phyloP scores from a whole-genome alignment of 2,888 invertebrate genomes.

The Napeogenes inachia region DNA sequence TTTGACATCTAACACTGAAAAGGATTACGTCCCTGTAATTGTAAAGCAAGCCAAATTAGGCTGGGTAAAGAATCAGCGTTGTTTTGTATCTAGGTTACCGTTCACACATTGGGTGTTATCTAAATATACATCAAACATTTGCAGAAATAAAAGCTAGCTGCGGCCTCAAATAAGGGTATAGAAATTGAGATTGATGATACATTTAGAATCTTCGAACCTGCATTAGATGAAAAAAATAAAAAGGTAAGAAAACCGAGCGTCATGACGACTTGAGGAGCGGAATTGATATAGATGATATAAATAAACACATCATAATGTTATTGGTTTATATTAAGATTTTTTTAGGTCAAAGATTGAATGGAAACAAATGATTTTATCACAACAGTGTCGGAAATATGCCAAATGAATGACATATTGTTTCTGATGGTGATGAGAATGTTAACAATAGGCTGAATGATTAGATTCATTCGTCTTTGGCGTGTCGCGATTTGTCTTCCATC shows the following conservation, averaged over 20 bases:
- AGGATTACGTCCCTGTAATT: constrained; percentile 55
- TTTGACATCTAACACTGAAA: constrained; percentile 60
- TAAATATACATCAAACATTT: not conserved
- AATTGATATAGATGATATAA: constrained; percentile 17
- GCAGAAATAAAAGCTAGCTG: constrained; percentile 7
- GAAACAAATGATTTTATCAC: not conserved
- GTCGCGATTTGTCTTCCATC: constrained; percentile 22
- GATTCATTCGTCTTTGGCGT: constrained; percentile 21
- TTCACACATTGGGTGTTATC: constrained; percentile 4
- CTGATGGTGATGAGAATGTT: constrained; percentile 17
- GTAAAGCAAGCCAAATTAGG: constrained; percentile 57
- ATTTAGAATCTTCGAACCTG: constrained; percentile 13
- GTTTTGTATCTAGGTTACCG: constrained; percentile 4
- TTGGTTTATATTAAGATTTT: not conserved
- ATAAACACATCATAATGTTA: not conserved
- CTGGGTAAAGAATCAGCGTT: constrained; percentile 19
- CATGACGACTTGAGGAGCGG: constrained; percentile 9
- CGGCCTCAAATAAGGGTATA: constrained; percentile 5
- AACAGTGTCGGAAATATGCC: not conserved
- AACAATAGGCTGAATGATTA: constrained; percentile 23
- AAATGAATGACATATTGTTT: constrained; percentile 11
- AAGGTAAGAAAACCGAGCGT: constrained; percentile 11
- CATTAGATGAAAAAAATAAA: constrained; percentile 12
- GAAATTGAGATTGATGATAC: constrained; percentile 30
- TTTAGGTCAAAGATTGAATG: not conserved